Base-by-base conservation (phyloP, 2,888 invertebrate species). In the Chironomus tentans region DNA sequence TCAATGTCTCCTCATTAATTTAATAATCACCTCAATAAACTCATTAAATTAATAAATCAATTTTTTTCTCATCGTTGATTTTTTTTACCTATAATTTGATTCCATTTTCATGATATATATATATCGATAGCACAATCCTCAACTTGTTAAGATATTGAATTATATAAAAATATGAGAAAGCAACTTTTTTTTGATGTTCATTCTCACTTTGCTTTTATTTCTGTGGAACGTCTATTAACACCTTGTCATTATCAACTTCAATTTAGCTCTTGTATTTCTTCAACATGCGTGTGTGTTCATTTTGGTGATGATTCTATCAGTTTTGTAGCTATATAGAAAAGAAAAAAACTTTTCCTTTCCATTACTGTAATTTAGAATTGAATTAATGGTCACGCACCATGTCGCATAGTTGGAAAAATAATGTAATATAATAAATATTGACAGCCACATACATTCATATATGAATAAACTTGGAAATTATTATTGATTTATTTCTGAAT, bases 381-480 rank as follows among this genome's bases (percentile, higher is more conserved):
- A 72, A 61, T 61, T 72, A 50, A 21, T 72, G 62, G 72, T 62
- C 72, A 72, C 72, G 72, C 72, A 72, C 24, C 61, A 38, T 72
- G 56, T 28, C 62, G 10, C 38, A 38, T 10, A 38, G 10, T 38
- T 10, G 38, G 38, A 38, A 38, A 38, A 13, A 24, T 38, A 38
- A 38, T 38, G 10, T 38, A 38, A 38, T 38, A 38, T 38, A 38
- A 38, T 38, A 38, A 38, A 38, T 38, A 38, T 38, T 38, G 38
- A 38, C 38, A 38, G 38, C 38, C 10, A 38, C 4, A 4, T 38
- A 38, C 38, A 38, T 38, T 10, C 38, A 38, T 38, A 10, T 38
- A 38, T 28, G 28, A 6, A 28, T 38, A 38, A 38, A 38, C 38
- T 38, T 38, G 38, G 4, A 70, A 56, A 56, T 56, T 46, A 70